Base-by-base conservation (phyloP, 2,888 invertebrate genomes). In the Dyspetes luteomarginatus region DNA sequence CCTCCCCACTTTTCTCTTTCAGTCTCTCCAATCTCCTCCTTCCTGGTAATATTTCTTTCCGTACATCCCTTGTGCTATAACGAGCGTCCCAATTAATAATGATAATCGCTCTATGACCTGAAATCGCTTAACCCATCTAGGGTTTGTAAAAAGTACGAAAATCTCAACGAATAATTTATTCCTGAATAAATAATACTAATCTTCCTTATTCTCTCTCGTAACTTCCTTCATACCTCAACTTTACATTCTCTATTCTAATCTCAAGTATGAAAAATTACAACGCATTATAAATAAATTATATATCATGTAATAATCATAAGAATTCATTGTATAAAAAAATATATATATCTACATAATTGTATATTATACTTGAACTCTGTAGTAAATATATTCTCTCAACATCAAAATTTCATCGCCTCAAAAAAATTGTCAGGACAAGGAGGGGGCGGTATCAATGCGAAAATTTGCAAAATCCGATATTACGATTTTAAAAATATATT, bases 81-180 rank as follows among this genome's bases (percentile, higher is more conserved):
- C 82, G 83, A 83, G 77, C 55, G 56, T 48, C 77, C 82, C 83
- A 83, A 87, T 85, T 87, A 84, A 81, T 67, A 41, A 58, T 71
- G 79, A 82, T 78, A 82, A 82, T 73, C 62, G 64, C 81, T 65
- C 78, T 62, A 80, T 80, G 82, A 86, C 75, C 80, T 78, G 75
- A 81, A 83, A 80, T 48, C 55, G 30, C 22, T 36, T 62, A 41
- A 72, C 50, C 50, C 36, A 12, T 36, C 36, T 36, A 9, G 30
- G 30, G 50, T 65, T 12, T 30, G 24, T 41, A 19, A 15, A n/a
- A 30, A 5, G 15, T 30, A 15, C 22, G n/a, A 50, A n/a, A 36
- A 36, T 36, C 36, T 36, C 36, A 9, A 36, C 36, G 36, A 36
- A 36, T 12, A 12, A 12, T 36, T 7, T 36, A 36, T 36, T 36